Evolutionary conservation across 2,797 vertebrate species (phyloP).

Genomic region (Rhinatrema bivittatum): DNA sequence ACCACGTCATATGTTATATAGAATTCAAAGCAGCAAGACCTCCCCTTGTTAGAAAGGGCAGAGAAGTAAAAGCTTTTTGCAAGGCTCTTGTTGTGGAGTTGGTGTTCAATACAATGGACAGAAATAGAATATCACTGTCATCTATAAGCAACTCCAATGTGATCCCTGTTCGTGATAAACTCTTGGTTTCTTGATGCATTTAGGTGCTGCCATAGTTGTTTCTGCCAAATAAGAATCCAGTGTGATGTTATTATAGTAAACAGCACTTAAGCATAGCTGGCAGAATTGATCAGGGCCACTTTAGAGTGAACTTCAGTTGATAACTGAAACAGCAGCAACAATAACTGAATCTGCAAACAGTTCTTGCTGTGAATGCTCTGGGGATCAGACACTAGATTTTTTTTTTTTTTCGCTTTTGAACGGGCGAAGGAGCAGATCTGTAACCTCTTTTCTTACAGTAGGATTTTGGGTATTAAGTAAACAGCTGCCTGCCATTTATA

Average conservation of each 20-base stretch:
- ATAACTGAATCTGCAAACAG: slow-evolving; percentile 92
- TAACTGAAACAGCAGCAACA: slow-evolving; percentile 91
- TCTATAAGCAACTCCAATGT: slow-evolving; percentile 58
- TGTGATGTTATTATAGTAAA: slow-evolving; percentile 86
- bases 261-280: slow-evolving; percentile 88
- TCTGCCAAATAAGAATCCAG: slow-evolving; percentile 66
- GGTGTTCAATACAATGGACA: slow-evolving; percentile 58
- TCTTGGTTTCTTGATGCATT: slow-evolving; percentile 62
- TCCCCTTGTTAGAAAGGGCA: slow-evolving; percentile 52
- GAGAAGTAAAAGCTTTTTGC: slow-evolving; percentile 47
- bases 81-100: slow-evolving; percentile 44
- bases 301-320: slow-evolving; percentile 80
- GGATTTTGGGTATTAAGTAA: slow-evolving; percentile 80
- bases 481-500: slow-evolving; percentile 81
- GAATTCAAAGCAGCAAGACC: slow-evolving; percentile 51
- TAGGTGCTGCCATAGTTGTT: slow-evolving; percentile 75
- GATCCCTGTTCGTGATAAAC: slow-evolving; percentile 59
- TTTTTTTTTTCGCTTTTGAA: slow-evolving; percentile 79
- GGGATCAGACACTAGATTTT: slow-evolving; percentile 82
- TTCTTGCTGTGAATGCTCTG: slow-evolving; percentile 69
- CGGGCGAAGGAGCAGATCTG: slow-evolving; percentile 65
- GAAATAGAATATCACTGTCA: slow-evolving; percentile 55
- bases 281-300: slow-evolving; percentile 83
- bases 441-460: slow-evolving; percentile 76
- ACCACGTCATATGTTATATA: slow-evolving; percentile 32